Base-by-base conservation (phyloP, 2,797 vertebrate species). In the Pteronotus mesoamericanus region DNA sequence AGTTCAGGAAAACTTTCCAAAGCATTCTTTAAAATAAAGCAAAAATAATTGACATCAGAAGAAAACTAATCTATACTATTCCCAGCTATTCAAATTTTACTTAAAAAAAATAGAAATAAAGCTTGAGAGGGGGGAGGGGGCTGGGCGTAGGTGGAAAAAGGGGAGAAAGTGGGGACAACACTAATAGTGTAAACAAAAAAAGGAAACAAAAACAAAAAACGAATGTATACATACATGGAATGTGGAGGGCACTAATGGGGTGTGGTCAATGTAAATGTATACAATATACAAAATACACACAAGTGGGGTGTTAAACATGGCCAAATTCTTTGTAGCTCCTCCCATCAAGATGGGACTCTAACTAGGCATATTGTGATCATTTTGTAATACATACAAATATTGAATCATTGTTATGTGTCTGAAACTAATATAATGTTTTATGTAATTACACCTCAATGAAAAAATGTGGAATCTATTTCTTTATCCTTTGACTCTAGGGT, bases 1-100 rank as follows among this genome's bases (percentile, higher is more conserved):
- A 99, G 98, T 98, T 99, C 99, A 95, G 99, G 99, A 93, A 99
- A 99, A 98, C 98, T 99, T 99, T 99, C 99, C 96, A 99, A 98
- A 96, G 99, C 99, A 0, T 98, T 99, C 99, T 99, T 97, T 98
- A 86, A 96, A 97, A 91, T 74, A 80, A 97, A 96, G 74, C 64
- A 97, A 87, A 84, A 96, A 92, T 92, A 94, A 94, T 16, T 79
- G 57, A 96, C 44, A 93, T 86, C 22, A 96, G 93, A 96, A 94
- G 37, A 86, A 95, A 96, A 75, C 9, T 64, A 87, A 96, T 55
- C 26, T 71, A 14, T 79, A 97, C 48, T 72, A 61, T 18, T 89
- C 80, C 46, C 18, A 72, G 53, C 15, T 61, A 83, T 71, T 91
- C 42, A 96, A 83, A 94, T 61, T 51, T 77, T 34, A 7, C 51